Base-by-base conservation (phyloP, 2,888 invertebrate species). In the Lagria hirta region DNA sequence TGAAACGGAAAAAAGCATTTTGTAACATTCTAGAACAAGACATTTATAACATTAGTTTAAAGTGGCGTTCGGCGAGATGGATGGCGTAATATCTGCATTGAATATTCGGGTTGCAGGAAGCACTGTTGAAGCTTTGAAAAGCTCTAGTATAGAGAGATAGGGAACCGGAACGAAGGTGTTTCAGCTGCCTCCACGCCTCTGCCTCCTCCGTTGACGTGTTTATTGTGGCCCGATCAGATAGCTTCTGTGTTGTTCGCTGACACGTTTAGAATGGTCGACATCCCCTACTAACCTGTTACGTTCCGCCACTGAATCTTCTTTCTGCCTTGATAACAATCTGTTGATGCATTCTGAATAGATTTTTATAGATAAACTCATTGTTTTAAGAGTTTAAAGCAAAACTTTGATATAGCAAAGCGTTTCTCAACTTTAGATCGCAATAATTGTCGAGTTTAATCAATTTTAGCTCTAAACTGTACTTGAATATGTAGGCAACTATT, bases 191-290 rank as follows among this genome's bases (percentile, higher is more conserved):
- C n/a, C n/a, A 23, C 36, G 33, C 30, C 35, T 27, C 44, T 34
- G 35, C 54, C 53, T 50, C 51, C 43, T 34, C 36, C 51, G 43
- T 38, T 54, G 55, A 58, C 58, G 56, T 54, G 58, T 58, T 57
- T 57, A 58, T 58, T 55, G 54, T 54, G 35, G 45, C 38, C 33
- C 45, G 53, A 59, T 57, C 57, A 52, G 55, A 57, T 56, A 57
- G 40, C 28, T 30, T 16, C 27, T 32, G 53, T 42, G 51, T 55
- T 58, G 58, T 57, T 54, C 50, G 52, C 46, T 54, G 56, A 59
- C 57, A 55, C 57, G 57, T 56, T 55, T 54, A 55, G 57, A 56
- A 56, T 54, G 54, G 54, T 43, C 56, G 45, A 49, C 51, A 54
- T 53, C 54, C 52, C 49, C 46, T 52, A 45, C 42, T 58, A 52